phyloP scores from a whole-genome alignment of 2,113 vertebrate species.

The Thalassoma bifasciatum region DNA sequence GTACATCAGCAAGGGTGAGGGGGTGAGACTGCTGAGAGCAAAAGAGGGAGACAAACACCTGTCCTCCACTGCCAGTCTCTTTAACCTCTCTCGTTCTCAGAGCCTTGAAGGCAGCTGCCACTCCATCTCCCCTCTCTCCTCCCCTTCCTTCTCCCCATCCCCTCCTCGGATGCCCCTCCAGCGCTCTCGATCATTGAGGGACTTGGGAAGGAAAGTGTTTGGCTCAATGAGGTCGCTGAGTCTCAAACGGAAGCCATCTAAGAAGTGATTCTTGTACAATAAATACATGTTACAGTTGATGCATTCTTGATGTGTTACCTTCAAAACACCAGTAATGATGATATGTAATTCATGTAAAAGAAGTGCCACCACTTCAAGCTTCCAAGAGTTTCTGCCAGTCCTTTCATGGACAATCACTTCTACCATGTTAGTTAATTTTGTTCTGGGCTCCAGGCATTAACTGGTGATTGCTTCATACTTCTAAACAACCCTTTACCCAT shows the following conservation, averaged over 20 bases:
- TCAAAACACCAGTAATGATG: constrained; percentile 42
- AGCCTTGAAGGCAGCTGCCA: constrained; percentile 83
- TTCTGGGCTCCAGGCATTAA: constrained; percentile 7
- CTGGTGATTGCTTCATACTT: constrained; percentile 38
- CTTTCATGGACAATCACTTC: constrained; percentile 11
- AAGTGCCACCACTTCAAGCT: constrained; percentile 36
- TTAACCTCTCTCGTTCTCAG: constrained; percentile 84
- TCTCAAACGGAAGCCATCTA: constrained; percentile 81
- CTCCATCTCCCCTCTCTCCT: constrained; percentile 83
- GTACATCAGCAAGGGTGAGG: constrained; percentile 61
- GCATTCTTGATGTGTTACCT: constrained; percentile 26
- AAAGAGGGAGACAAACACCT: constrained; percentile 78
- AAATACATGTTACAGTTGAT: constrained; percentile 18
- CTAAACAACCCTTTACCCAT: background rate
- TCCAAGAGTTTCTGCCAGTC: constrained; percentile 9
- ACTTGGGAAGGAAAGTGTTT: constrained; percentile 84
- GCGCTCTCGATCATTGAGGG: constrained; percentile 84
- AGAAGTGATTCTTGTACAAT: constrained; percentile 78
- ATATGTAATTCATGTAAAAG: constrained; percentile 38
- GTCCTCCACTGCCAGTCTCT: constrained; percentile 83
- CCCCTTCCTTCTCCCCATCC: constrained; percentile 83
- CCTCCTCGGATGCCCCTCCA: constrained; percentile 76
- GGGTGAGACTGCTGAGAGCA: constrained; percentile 65
- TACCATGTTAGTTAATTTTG: constrained; percentile 31
- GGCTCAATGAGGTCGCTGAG: constrained; percentile 85